These are phyloP conservation scores for Serinus canaria DNA, from an alignment of 2,113 vertebrate genomes.

Conservation along the genomic window DNA sequence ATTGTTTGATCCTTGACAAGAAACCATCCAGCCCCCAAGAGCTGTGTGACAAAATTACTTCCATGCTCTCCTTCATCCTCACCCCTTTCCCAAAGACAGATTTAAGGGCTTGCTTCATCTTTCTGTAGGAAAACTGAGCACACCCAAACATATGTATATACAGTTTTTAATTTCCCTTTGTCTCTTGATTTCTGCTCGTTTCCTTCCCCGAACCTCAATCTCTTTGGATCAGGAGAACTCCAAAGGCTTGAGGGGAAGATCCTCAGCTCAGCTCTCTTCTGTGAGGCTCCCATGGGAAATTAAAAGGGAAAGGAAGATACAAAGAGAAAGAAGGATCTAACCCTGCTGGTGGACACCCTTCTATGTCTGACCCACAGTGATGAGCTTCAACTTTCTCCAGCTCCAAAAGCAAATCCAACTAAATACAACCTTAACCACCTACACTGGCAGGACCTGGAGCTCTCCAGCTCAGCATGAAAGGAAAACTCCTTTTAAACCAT, in stretches of 20 bases:
- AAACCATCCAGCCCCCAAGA: not conserved
- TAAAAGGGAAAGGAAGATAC: not conserved
- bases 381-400: not conserved
- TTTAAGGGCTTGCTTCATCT: not conserved
- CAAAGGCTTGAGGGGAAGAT: not conserved
- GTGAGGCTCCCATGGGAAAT: not conserved
- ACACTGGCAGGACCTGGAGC: not conserved
- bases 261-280: not conserved
- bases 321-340: not conserved
- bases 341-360: not conserved
- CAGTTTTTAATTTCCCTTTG: not conserved
- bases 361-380: accelerated
- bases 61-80: not conserved
- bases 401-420: not conserved
- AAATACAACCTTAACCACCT: not conserved
- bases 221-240: not conserved
- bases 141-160: accelerated
- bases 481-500: not conserved
- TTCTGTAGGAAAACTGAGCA: not conserved
- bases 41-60: not conserved
- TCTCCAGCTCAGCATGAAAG: not conserved
- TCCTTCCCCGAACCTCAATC: not conserved
- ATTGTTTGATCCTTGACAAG: not conserved
- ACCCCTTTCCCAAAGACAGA: not conserved
- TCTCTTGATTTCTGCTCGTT: not conserved